phyloP scores from a whole-genome alignment of 2,797 vertebrate genomes.

The Pristis pectinata region DNA sequence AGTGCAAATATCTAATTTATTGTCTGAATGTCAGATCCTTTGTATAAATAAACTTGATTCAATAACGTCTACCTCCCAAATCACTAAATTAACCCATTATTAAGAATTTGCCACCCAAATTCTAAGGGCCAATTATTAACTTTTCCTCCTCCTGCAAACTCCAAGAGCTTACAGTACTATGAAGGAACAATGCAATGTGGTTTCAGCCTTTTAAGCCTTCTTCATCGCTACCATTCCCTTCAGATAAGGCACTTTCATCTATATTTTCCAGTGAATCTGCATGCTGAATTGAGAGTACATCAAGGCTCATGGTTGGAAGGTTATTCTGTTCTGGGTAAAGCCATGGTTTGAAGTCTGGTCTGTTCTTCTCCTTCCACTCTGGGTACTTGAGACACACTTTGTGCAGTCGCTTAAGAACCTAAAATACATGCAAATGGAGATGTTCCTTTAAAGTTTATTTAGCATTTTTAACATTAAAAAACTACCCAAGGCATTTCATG shows the following conservation, averaged over 20 bases:
- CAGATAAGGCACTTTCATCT: slow-evolving; percentile 54
- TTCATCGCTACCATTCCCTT: slow-evolving; percentile 47
- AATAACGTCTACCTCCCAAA: not conserved
- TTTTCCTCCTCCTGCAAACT: not conserved
- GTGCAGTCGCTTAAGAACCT: slow-evolving; percentile 65
- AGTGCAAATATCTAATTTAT: not conserved
- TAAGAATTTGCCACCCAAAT: slow-evolving; percentile 46
- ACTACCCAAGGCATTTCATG: too few relatives aligned
- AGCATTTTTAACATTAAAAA: too few relatives aligned
- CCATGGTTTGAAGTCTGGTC: slow-evolving; percentile 62
- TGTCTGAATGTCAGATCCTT: not conserved
- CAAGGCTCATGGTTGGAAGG: slow-evolving; percentile 57
- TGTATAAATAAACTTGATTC: not conserved
- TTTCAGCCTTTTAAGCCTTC: slow-evolving; percentile 37
- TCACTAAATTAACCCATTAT: not conserved
- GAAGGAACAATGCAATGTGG: not conserved
- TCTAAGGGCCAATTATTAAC: slow-evolving; percentile 42
- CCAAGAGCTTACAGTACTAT: not conserved
- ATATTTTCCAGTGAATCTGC: slow-evolving; percentile 65
- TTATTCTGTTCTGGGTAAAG: slow-evolving; percentile 61
- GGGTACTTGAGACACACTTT: slow-evolving; percentile 62
- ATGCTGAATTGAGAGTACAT: slow-evolving; percentile 59
- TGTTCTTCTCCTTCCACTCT: slow-evolving; percentile 61
- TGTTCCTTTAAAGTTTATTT: not conserved
- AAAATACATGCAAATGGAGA: slow-evolving; percentile 31